Base-by-base conservation (phyloP, 2,797 vertebrate species). In the Crenuchus spilurus region DNA sequence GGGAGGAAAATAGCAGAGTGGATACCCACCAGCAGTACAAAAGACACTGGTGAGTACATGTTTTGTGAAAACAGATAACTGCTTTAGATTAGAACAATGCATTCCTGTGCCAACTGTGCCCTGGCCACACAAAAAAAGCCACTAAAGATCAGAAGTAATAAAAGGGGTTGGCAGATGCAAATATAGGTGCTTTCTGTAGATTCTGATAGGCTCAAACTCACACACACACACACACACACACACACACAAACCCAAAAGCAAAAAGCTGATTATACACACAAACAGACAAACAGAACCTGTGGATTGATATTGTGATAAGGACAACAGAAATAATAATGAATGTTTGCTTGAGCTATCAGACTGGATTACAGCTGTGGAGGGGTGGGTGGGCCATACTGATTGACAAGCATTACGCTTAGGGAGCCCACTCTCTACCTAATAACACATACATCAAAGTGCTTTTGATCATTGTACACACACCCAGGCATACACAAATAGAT, bases 371-470 rank as follows among this genome's bases (percentile, higher is more conserved):
- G 73, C 44, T 13, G 26, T 31, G 64, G 65, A 65, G 41, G 52
- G 49, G 28, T 54, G 39, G 57, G 54, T 11, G 68, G 58, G 26
- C n/a, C 46, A 20, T 18, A 48, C 14, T 68, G 63, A 74, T 46
- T 78, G 74, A 82, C 70, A 76, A 37, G n/a, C 13, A 44, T 64
- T 70, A 63, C 18, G 48, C 61, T 63, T 75, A 2, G 28, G 33
- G 51, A 57, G 49, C 60, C 73, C 55, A 35, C 49, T 18, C 74
- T 70, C 37, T 20, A 52, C 33, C 46, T 60, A 28, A 60, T 61
- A 78, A 78, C 72, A 69, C 31, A 31, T 57, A 70, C 57, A 76
- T 76, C 76, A 82, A 82, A 76, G 70, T 70, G 70, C n/a, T 73
- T 79, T 76, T 79, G 70, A 79, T 82, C 74, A 44, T 1, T 13